A percentile compares a stretch with the other conserved stretches of the same genome.
phyloP scores from a whole-genome alignment of 2,888 invertebrate species.

The Criorhina ranunculi region DNA sequence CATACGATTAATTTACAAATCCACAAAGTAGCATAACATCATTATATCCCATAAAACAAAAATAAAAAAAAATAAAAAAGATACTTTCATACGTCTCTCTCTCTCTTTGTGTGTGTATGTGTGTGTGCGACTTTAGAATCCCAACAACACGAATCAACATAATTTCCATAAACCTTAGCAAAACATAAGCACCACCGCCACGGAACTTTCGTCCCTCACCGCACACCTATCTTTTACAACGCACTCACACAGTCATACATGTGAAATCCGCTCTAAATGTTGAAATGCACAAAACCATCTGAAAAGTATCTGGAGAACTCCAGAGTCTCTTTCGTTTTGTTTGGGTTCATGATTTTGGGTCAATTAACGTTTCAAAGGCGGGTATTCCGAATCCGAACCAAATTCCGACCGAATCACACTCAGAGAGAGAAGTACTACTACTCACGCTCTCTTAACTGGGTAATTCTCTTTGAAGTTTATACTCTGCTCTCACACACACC shows the following conservation, averaged over 20 bases:
- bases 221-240: background rate
- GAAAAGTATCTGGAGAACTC: background rate
- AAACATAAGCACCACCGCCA: constrained; percentile 34
- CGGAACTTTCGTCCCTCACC: background rate
- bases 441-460: background rate
- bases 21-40: constrained; percentile 70
- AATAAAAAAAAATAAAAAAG: constrained; percentile 24
- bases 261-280: constrained; percentile 39
- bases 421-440: constrained; percentile 14
- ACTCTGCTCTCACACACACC: background rate
- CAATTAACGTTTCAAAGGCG: constrained; percentile 61
- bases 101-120: background rate
- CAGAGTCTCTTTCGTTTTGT: constrained; percentile 51
- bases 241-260: background rate
- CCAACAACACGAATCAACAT: constrained; percentile 62
- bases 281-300: constrained; percentile 51
- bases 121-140: constrained; percentile 36
- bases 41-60: constrained; percentile 65
- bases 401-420: background rate
- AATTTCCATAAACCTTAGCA: constrained; percentile 64
- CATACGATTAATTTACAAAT: constrained; percentile 70
- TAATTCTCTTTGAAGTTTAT: constrained; percentile 2
- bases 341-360: constrained; percentile 67
- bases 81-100: constrained; percentile 19
- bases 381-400: background rate